Conservation (phyloP, 2,113 vertebrate species). For the Caretta caretta region DNA sequence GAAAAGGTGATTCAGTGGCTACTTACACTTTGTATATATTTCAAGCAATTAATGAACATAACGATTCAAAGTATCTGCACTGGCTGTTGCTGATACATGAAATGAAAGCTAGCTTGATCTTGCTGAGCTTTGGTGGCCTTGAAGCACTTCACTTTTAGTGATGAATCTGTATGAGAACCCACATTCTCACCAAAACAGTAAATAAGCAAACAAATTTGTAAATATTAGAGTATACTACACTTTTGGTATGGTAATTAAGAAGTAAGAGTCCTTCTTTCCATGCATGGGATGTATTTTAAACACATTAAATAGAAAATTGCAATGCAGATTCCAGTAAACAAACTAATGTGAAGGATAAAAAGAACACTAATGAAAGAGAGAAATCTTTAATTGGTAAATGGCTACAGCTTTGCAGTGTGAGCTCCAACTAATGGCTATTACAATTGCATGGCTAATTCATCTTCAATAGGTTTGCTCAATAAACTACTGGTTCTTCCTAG, state of each 20-base stretch:
- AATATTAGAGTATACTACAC: background rate
- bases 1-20: background rate
- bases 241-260: background rate
- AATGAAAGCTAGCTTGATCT: background rate
- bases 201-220: background rate
- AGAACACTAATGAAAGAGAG: background rate
- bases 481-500: background rate
- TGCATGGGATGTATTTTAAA: background rate
- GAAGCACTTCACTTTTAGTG: background rate
- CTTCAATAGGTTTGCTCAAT: background rate
- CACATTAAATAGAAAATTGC: background rate
- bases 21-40: no score
- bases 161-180: background rate
- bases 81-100: background rate
- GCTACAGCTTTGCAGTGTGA: background rate
- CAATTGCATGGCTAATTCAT: background rate
- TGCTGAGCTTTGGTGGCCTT: background rate
- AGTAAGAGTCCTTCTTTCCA: background rate
- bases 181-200: background rate
- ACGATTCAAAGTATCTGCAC: background rate
- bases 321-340: fast-evolving
- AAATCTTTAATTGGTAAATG: background rate
- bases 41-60: no score
- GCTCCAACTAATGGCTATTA: background rate
- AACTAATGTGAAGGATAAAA: background rate